phyloP scores from a whole-genome alignment of 2,797 vertebrate genomes.

The Morus bassanus region DNA sequence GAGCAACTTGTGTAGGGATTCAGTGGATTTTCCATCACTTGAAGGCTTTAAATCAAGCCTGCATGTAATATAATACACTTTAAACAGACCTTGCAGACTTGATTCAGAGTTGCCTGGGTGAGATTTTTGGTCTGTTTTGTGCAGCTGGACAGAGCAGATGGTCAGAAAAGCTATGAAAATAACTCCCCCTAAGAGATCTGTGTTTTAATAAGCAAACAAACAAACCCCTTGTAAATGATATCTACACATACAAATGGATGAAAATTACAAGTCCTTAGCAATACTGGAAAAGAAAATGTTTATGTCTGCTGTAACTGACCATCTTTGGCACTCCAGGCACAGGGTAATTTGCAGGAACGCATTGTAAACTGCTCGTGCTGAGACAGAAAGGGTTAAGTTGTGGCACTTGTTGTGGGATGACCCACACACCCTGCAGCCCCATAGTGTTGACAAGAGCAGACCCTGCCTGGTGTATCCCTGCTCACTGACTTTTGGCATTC shows the following conservation, averaged over 20 bases:
- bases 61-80: neutral
- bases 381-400: neutral
- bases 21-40: neutral
- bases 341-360: neutral
- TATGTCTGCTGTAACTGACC: neutral
- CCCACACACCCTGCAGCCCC: neutral
- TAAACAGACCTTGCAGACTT: neutral
- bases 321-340: neutral
- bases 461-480: accelerated
- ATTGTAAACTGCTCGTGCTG: neutral
- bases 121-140: constrained; percentile 27
- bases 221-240: constrained; percentile 36
- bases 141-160: constrained; percentile 55
- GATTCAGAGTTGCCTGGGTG: neutral
- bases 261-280: neutral
- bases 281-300: neutral
- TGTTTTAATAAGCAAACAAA: constrained; percentile 54
- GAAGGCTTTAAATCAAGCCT: neutral
- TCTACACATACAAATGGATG: neutral
- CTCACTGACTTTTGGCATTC: neutral
- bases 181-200: constrained; percentile 2
- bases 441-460: neutral
- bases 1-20: neutral
- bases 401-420: neutral
- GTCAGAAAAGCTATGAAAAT: constrained; percentile 40